Conservation (phyloP, 2,888 invertebrate species). For the Eurytoma californica region DNA sequence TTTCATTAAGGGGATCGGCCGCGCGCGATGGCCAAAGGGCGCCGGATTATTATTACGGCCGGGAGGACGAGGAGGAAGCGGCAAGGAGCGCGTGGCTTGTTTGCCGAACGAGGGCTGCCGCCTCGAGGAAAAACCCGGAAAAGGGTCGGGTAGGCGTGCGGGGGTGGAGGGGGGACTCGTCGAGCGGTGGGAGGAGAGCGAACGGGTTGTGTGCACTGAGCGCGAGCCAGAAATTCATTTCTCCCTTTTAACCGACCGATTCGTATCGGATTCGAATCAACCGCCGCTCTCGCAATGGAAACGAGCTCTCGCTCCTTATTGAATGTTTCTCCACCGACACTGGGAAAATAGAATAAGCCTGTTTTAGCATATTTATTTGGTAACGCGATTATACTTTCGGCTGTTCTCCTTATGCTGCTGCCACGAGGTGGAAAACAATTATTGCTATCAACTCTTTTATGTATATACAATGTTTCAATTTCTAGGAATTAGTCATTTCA, state of each 20-base stretch:
- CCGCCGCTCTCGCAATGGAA: slow-evolving; percentile 5
- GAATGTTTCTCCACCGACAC: slow-evolving; percentile 18
- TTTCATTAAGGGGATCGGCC: slow-evolving; percentile 71
- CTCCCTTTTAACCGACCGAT: slow-evolving; percentile 47
- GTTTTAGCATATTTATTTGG: slow-evolving; percentile 35
- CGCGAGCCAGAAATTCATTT: slow-evolving; percentile 20
- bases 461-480: too few species aligned
- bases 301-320: slow-evolving; percentile 33
- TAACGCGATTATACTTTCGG: slow-evolving; percentile 29
- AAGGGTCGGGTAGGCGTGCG: slow-evolving; percentile 66
- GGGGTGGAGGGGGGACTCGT: too few species aligned
- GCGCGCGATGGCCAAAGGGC: slow-evolving; percentile 53
- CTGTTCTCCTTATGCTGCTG: background rate
- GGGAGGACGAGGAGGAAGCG: slow-evolving; percentile 62
- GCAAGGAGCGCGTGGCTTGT: slow-evolving; percentile 66
- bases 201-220: slow-evolving; percentile 53
- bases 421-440: background rate
- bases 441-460: too few species aligned
- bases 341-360: slow-evolving; percentile 24
- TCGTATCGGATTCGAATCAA: slow-evolving; percentile 53
- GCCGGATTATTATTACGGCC: slow-evolving; percentile 73
- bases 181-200: background rate
- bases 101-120: slow-evolving; percentile 69
- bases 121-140: slow-evolving; percentile 60
- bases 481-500: too few species aligned